Evolutionary conservation across 2,888 invertebrate species (phyloP), one percentile per base, ranked within the genome.

Genomic region (Colostygia pectinataria): DNA sequence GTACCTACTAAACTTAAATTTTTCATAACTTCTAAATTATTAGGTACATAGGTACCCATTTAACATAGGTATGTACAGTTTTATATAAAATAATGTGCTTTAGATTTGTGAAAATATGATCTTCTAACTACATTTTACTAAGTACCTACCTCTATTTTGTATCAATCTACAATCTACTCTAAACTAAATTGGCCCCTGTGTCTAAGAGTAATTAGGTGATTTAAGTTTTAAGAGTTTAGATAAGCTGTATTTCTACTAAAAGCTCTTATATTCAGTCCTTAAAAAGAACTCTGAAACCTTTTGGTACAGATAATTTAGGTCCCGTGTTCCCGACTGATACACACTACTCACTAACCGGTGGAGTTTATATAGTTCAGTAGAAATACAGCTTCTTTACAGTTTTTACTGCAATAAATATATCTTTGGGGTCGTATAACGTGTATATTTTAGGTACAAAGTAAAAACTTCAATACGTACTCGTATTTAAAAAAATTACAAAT

Each of bases 121-220:
- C 40, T 61, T 59, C 55, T 65, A 55, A 60, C 53, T 57, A 46
- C 15, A 59, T 57, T 49, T 59, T 39, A 28, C 50, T 40, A 18
- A 0, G 10, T 28, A 46, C 41, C 43, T 47, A 41, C 51, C 56
- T 41, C 42, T 45, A 45, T 61, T 56, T 63, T 62, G 42, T 38
- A n/a, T 55, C 63, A 5, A 7, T 4, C n/a, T 31, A 14, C 2
- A 29, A 6, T 31, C 9, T 64, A 61, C 47, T 66, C 85, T 86
- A 85, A 1, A 65, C 85, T 85, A 87, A 72, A 62, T 87, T 87
- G 87, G 88, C 87, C 81, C 68, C 87, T 69, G 83, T 84, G 86
- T 67, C 71, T 70, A 48, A 59, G 53, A 63, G 67, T 71, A 68
- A 42, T 68, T 82, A 81, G 68, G 80, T 80, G 77, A 62, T 10